Conservation (phyloP, 2,888 invertebrate genomes). For the Agrilus mali region DNA sequence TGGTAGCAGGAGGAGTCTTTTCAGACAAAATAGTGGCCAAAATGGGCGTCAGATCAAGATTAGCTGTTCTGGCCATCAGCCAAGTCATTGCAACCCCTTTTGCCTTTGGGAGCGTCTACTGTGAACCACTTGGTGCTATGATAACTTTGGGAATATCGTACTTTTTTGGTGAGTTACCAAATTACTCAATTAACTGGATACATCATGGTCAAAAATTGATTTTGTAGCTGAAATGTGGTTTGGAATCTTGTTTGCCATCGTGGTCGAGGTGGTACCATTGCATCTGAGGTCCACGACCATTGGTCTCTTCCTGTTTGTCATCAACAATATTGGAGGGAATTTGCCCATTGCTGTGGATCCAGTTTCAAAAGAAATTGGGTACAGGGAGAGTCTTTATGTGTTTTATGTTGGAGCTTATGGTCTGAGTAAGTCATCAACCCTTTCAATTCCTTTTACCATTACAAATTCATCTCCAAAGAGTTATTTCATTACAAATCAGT, state of each 20-base stretch:
- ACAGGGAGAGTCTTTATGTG: conserved; percentile 72
- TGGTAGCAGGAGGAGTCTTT: conserved; percentile 60
- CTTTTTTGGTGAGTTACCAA: conserved; percentile 57
- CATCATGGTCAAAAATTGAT: background rate
- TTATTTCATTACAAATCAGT: too few relatives aligned
- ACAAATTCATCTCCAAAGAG: too few relatives aligned
- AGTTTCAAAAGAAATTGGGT: conserved; percentile 67
- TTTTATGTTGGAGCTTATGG: conserved; percentile 82
- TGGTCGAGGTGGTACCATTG: conserved; percentile 78
- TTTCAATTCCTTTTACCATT: too few relatives aligned
- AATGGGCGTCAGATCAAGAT: conserved; percentile 73
- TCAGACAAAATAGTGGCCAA: conserved; percentile 80
- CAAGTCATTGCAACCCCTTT: conserved; percentile 74
- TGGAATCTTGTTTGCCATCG: conserved; percentile 79
- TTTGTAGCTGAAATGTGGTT: conserved; percentile 87
- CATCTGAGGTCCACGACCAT: conserved; percentile 73
- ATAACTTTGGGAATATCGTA: conserved; percentile 78
- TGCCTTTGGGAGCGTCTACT: conserved; percentile 75
- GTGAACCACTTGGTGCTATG: conserved; percentile 75
- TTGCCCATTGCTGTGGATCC: conserved; percentile 80
- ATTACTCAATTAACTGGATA: background rate
- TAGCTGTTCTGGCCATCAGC: conserved; percentile 66
- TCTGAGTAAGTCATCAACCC: conserved; percentile 52
- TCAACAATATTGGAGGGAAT: conserved; percentile 88
- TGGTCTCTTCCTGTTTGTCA: conserved; percentile 79